Percentiles rank a stretch among this genome's conserved stretches.
phyloP scores from a whole-genome alignment of 2,113 vertebrate species.

The Corythoichthys intestinalis region DNA sequence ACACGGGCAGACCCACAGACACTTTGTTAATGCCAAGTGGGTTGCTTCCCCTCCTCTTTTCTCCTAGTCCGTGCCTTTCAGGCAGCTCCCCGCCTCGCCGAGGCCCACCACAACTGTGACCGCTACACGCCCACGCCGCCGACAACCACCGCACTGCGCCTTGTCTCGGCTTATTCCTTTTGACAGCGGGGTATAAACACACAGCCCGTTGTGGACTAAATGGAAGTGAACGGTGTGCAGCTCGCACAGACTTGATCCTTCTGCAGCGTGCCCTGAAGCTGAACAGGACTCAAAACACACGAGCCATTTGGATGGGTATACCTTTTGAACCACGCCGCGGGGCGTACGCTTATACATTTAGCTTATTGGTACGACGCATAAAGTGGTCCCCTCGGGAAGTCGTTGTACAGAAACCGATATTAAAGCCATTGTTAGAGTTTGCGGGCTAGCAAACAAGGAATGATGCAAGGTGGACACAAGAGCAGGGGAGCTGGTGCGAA shows the following conservation, averaged over 20 bases:
- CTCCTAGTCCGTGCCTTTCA: neutral
- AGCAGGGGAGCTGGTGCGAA: too few relatives aligned
- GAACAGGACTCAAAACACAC: neutral
- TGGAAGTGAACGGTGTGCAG: slow-evolving; percentile 17
- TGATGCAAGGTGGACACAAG: too few relatives aligned
- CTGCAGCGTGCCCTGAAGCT: slow-evolving; percentile 15
- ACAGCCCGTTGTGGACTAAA: slow-evolving; percentile 30
- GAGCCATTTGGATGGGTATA: neutral
- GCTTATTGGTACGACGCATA: neutral
- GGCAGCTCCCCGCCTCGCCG: neutral
- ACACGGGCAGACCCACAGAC: slow-evolving; percentile 1
- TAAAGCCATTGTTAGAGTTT: too few relatives aligned
- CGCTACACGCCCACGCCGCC: slow-evolving; percentile 12
- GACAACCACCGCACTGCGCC: slow-evolving; percentile 28
- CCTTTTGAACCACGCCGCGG: too few relatives aligned
- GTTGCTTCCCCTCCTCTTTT: slow-evolving; percentile 5
- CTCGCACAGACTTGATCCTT: slow-evolving; percentile 26
- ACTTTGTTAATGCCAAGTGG: slow-evolving; percentile 11
- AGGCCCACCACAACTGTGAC: slow-evolving; percentile 10
- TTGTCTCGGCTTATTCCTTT: slow-evolving; percentile 41
- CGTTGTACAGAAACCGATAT: neutral
- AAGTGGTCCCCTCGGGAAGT: neutral
- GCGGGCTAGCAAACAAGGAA: too few relatives aligned
- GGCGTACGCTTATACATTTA: neutral
- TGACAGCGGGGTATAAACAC: slow-evolving; percentile 49